phyloP scores from a whole-genome alignment of 1,140 invertebrate species.

The Chelonus insularis region DNA sequence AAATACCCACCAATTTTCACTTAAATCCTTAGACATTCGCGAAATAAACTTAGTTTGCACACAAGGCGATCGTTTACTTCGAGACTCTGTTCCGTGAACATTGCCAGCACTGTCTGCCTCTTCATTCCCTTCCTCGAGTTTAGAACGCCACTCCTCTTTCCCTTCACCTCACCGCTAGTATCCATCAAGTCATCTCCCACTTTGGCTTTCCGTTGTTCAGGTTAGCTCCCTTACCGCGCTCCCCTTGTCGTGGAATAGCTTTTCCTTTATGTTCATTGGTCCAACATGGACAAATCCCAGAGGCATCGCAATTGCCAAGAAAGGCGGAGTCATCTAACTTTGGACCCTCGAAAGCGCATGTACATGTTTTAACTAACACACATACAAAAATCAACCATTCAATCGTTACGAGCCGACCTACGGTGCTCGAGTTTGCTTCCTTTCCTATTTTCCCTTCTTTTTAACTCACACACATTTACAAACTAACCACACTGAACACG shows the following conservation, averaged over 20 bases:
- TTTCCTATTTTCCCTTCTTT: neutral
- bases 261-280: conserved; percentile 42
- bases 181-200: neutral
- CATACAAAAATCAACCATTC: conserved; percentile 14
- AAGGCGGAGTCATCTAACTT: conserved; percentile 43
- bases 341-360: neutral
- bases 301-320: conserved; percentile 43
- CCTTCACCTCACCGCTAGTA: conserved; percentile 22
- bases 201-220: neutral
- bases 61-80: conserved; percentile 26
- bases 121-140: conserved; percentile 31
- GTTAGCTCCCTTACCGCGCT: conserved; percentile 20
- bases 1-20: no score
- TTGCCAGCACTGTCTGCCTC: conserved; percentile 37
- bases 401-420: conserved; percentile 27
- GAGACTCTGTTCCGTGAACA: conserved; percentile 29
- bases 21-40: conserved; percentile 8
- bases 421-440: neutral
- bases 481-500: neutral
- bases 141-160: conserved; percentile 27
- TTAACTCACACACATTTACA: neutral
- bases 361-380: neutral
- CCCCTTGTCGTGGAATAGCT: conserved; percentile 20
- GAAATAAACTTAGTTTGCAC: conserved; percentile 20
- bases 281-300: conserved; percentile 52